Conservation (phyloP, 92 coral and sea anemone species). For the Heliopora coerulea region DNA sequence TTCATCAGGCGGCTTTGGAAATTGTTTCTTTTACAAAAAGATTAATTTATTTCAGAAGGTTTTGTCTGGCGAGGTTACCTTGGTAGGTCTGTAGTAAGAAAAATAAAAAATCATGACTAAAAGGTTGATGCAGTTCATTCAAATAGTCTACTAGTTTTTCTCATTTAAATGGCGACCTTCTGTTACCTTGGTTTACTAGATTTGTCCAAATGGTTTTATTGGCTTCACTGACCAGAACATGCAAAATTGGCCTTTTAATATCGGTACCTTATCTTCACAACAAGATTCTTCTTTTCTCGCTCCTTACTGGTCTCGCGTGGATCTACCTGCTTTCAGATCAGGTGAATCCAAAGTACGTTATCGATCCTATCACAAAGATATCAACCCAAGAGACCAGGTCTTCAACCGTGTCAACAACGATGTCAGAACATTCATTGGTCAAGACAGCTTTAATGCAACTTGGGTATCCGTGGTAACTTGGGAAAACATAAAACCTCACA, state of each 20-base stretch:
- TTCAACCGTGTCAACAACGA: conserved; percentile 21
- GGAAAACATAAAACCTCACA: conserved; percentile 8
- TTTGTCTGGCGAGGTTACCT: too few species aligned
- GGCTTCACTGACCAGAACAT: not conserved
- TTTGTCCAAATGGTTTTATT: conserved; percentile 31
- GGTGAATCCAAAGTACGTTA: conserved; percentile 11
- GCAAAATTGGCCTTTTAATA: conserved; percentile 23
- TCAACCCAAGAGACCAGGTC: not conserved
- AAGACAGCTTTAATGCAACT: not conserved
- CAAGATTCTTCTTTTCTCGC: not conserved
- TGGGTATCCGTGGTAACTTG: conserved; percentile 26
- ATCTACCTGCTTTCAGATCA: not conserved
- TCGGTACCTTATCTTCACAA: not conserved
- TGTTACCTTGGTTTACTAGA: conserved; percentile 5
- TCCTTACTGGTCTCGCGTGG: conserved; percentile 29
- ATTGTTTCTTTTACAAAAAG: too few species aligned
- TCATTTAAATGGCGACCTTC: too few species aligned
- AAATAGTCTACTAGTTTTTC: too few species aligned
- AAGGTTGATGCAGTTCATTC: too few species aligned
- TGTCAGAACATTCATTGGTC: not conserved
- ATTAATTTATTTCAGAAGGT: too few species aligned
- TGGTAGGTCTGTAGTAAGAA: too few species aligned
- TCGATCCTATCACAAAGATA: not conserved
- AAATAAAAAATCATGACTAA: too few species aligned
- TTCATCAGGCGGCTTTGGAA: too few species aligned